Evolutionary conservation across 2,797 vertebrate genomes (phyloP), one percentile per base, ranked within the genome.

Genomic region (Distichodus sexfasciatus): DNA sequence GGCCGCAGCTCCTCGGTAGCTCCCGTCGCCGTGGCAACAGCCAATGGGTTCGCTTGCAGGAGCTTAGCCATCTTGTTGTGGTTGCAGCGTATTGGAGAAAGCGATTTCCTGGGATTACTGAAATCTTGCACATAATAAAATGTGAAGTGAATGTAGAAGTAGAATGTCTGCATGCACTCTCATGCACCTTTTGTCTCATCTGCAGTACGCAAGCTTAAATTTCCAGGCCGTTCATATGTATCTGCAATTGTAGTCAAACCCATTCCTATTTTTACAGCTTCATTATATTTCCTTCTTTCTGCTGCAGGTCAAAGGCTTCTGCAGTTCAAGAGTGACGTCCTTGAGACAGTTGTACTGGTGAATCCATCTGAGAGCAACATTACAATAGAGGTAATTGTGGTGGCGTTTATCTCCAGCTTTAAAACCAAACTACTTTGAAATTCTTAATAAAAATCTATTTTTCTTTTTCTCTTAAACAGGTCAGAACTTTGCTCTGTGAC

Each of bases 291-390:
- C 11, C 11, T 46, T 14, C 7, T 33, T 0, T 12, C 23, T 55
- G 23, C 59, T 77, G 46, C 74, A 99, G 96, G 96, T 81, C 96
- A 98, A 87, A 91, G 93, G 87, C 92, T 88, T 78, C 94, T 98
- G 36, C 93, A 92, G 80, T 93, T 96, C 81, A 91, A 85, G 81
- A 97, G 94, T 76, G 92, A 96, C 77, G 91, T 87, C 61, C 91
- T 99, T 33, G 86, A 96, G 78, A 96, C 95, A 0, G 88, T 93
- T 71, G 92, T 98, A 81, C 84, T 99, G 82, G 95, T 99, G 59
- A 98, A 98, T 80, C 95, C 95, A 36, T 92, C 91, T 72, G 89
- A 91, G 78, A 90, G 94, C 63, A 91, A 91, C 17, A 78, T 92
- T 4, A 84, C 85, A 54, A 89, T 91, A 71, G 93, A 98, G 95